Conservation (phyloP, 2,888 invertebrate genomes). For the Ophioninae sp. region DNA sequence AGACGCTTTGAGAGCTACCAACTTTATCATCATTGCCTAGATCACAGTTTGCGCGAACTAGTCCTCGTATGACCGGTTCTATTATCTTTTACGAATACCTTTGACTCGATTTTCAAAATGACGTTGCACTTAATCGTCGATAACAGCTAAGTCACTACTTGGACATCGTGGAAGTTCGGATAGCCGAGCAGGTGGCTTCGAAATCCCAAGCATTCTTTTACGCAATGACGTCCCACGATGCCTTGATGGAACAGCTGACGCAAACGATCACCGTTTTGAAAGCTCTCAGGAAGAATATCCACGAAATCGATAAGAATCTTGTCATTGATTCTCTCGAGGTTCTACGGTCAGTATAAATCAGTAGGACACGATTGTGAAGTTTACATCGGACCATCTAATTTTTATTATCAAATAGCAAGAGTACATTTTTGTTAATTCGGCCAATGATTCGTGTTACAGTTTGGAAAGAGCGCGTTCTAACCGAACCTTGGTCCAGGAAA, state of each 20-base stretch:
- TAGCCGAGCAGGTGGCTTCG: conserved; percentile 95
- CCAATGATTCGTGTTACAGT: conserved; percentile 74
- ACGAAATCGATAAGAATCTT: conserved; percentile 89
- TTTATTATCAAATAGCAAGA: background rate
- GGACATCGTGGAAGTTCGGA: conserved; percentile 96
- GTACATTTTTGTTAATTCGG: background rate
- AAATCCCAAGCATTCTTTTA: conserved; percentile 99
- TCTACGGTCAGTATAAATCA: conserved; percentile 80
- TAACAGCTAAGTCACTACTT: conserved; percentile 92
- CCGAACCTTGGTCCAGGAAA: conserved; percentile 86
- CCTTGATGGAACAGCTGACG: conserved; percentile 96
- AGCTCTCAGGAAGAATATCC: conserved; percentile 88
- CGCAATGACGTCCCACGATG: conserved; percentile 99
- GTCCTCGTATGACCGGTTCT: background rate
- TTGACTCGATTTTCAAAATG: conserved; percentile 1
- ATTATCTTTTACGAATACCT: background rate
- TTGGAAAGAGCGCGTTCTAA: conserved; percentile 86
- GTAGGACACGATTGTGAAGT: background rate
- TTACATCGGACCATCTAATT: background rate
- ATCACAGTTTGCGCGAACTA: background rate
- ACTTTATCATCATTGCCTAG: background rate
- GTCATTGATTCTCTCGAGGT: conserved; percentile 91
- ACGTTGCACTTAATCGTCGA: conserved; percentile 24
- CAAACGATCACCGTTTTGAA: conserved; percentile 90
- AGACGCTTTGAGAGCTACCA: background rate